Base-by-base conservation (phyloP, 2,888 invertebrate species). In the Brenthis daphne region DNA sequence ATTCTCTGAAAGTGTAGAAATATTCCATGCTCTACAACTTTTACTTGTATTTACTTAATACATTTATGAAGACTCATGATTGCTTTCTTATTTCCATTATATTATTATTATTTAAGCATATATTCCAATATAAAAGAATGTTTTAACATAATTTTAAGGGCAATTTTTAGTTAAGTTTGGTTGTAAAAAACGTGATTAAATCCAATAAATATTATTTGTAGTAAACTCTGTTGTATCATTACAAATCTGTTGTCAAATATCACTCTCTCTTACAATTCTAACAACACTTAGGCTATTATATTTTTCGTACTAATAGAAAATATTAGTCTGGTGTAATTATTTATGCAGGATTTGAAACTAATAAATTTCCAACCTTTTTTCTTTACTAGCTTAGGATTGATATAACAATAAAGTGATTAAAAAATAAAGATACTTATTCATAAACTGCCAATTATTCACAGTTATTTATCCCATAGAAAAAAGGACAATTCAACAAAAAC, bases 151-250 rank as follows among this genome's bases (percentile, higher is more conserved):
- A 69, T 64, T 65, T 71, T 76, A 73, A 72, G 72, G 70, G 55
- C 65, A 65, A 68, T 50, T 33, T 67, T 68, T 71, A 71, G 63
- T 64, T 71, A 67, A 65, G 65, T 70, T 69, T 74, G 68, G 54
- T 71, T 76, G 74, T 76, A 76, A 73, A 76, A 76, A 76, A 72
- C 71, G 68, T 67, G 47, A 20, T 63, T 53, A 53, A 65, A 60
- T 50, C 60, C 16, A 60, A 29, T 29, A 60, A 16, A 60, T 50
- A 60, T 50, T 43, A 11, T 43, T 50, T 50, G n/a, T 60, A 50
- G 33, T 24, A 50, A 50, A 33, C 13, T 29, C 16, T 1, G 29
- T 24, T 50, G 29, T 60, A 29, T 60, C 16, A 50, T 50, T 60
- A 24, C 33, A 55, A 2, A 11, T 14, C 29, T 29, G 29, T 29